These are phyloP conservation scores for Anoplolepis gracilipes DNA, from an alignment of 1,140 invertebrate species.

Conservation along the genomic window DNA sequence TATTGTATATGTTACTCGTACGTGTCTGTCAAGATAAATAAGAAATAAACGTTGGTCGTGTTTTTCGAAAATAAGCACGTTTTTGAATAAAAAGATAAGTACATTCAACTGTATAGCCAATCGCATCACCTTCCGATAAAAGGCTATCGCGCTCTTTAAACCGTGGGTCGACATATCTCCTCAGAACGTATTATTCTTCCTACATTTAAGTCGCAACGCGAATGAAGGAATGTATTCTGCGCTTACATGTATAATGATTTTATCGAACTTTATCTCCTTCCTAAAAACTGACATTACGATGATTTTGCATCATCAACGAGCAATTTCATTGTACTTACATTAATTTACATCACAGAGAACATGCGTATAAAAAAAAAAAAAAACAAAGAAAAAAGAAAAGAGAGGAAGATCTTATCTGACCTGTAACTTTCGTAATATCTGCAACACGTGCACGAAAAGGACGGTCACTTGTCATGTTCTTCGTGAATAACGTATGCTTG, in stretches of 20 bases:
- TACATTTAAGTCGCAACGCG: conserved; percentile 77
- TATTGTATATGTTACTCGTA: not conserved
- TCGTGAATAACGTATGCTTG: not conserved
- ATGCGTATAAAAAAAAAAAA: conserved; percentile 34
- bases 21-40: not conserved
- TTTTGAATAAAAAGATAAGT: conserved; percentile 57
- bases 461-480: conserved; percentile 12
- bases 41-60: not conserved
- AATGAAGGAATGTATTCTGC: conserved; percentile 76
- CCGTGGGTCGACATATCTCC: not conserved
- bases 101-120: conserved; percentile 47
- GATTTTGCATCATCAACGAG: conserved; percentile 9
- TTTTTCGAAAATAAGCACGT: conserved; percentile 7
- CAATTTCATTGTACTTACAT: not conserved
- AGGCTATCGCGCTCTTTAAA: not conserved
- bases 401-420: conserved; percentile 7
- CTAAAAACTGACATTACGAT: not conserved
- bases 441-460: not conserved
- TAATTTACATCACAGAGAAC: conserved; percentile 56
- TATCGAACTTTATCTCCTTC: conserved; percentile 26
- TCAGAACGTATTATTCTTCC: conserved; percentile 32
- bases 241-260: conserved; percentile 23
- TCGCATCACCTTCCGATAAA: conserved; percentile 24
- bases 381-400: conserved; percentile 3
- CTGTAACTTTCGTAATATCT: conserved; percentile 2